Base-by-base conservation (phyloP, 2,888 invertebrate genomes). In the Ophonus ardosiacus region DNA sequence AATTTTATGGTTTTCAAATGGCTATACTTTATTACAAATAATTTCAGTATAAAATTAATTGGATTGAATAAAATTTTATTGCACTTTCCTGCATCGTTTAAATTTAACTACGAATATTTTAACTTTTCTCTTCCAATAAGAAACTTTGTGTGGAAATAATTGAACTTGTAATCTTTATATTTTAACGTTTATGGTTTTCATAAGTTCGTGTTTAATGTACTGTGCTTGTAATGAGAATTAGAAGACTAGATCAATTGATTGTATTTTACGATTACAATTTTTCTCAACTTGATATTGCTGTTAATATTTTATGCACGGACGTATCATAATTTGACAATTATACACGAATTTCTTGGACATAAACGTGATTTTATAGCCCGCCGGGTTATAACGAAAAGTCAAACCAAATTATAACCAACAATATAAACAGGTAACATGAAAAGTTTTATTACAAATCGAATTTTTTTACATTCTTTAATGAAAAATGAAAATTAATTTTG, bases 1-100 rank as follows among this genome's bases (percentile, higher is more conserved):
- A 18, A 43, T 74, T 74, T 74, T 74, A 74, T 51, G 43, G 71
- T 40, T 40, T 43, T 43, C 40, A 74, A 74, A 43, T 74, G 43
- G 21, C 31, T 71, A 74, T 74, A 74, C 40, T 74, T 74, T 74
- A 74, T 74, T 74, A 74, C 71, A 18, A 74, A 74, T 74, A 43
- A 74, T 74, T 74, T 74, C 71, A 40, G 71, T 74, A 74, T 68
- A 6, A 43, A 43, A 74, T 74, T 74, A 74, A 74, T 74, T 74
- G 17, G 21, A 74, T 74, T 43, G 13, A 17, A 63, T 63, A 51
- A 51, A 51, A 17, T 74, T 74, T 74, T 74, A 74, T 74, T 40
- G 43, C 71, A 43, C n/a, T 43, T 38, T 68, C 68, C 40, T 18
- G 43, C 18, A 43, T 15, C 43, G 51, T 40, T 74, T 74, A 43